Evolutionary conservation across 2,113 vertebrate species (phyloP), one percentile per base, ranked within the genome.

Genomic region (Gymnorhina tibicen): DNA sequence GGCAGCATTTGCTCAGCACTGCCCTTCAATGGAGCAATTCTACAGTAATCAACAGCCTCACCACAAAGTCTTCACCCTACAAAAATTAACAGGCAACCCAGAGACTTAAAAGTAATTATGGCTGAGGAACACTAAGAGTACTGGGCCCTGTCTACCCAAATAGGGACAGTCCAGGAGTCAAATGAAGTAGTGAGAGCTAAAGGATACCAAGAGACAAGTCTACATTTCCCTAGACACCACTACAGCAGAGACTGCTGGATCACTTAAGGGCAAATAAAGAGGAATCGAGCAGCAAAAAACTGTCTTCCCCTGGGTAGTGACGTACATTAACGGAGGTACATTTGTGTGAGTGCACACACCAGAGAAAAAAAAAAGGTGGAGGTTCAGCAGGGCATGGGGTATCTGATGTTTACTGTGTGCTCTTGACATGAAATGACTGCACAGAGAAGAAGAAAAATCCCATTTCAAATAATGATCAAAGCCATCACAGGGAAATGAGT

Each of bases 391-490:
- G 47, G 16, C 63, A 62, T 13, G 7, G 28, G 9, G 6, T 53
- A 49, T 66, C 16, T 35, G 42, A 67, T 39, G 44, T 52, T 67
- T 82, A 69, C 53, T 55, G 28, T 15, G 18, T 59, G 83, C 16
- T 39, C 52, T 55, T 93, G 69, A 42, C 46, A 78, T 56, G 11
- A 72, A 94, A 89, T 52, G 13, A 81, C 85, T 73, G 16, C 59
- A 91, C 19, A 63, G 52, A 96, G 89, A 11, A 62, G 42, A 63
- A 74, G 64, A 82, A 74, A 95, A 93, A 94, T 93, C 27, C 69
- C 37, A 88, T 93, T 94, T 73, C 60, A 95, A 97, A 95, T 89
- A 91, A 75, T 52, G 82, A 96, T 58, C 62, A 94, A 95, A 97
- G 64, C 49, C 82, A 89, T 90, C 77, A 69, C 22, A 85, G 63